Base-by-base conservation (phyloP, 2,797 vertebrate genomes). In the Microchirus variegatus region DNA sequence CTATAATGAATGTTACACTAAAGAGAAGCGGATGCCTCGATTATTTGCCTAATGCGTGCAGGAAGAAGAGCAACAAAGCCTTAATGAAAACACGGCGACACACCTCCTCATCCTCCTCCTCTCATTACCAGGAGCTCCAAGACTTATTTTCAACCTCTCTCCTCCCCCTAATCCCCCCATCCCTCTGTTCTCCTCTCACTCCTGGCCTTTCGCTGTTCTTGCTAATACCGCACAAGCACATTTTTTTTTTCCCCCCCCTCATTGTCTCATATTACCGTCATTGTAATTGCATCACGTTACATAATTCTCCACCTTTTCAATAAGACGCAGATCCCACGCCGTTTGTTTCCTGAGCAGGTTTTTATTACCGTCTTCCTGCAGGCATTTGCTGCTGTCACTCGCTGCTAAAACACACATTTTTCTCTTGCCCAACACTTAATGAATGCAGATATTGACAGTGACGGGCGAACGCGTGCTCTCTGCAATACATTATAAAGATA, bases 31-130 rank as follows among this genome's bases (percentile, higher is more conserved):
- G 50, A 63, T 37, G 54, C 43, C 35, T 9, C 61, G 59, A 62
- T 70, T 50, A 6, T 31, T 31, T 31, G 31, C 59, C 60, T 71
- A 41, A 80, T 54, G 67, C 50, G 61, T 60, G 63, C 73, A 71
- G 69, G 73, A 61, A 56, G 50, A 64, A 67, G 60, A 67, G 68
- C 65, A 64, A 73, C 55, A 68, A 75, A 63, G 36, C 1, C 31
- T 54, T 69, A 60, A 73, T 60, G 68, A 70, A 73, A 67, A 70
- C 67, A 43, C 2, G 40, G 54, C 4, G 40, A 59, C 78, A 59
- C 63, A n/a, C 57, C 72, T 66, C 54, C 64, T 63, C n/a, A n/a
- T n/a, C 16, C 9, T 67, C 66, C 59, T 78, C 42, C 71, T 0
- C 10, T 50, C 75, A 43, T 74, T 79, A 75, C 61, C 66, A 53